phyloP scores from a whole-genome alignment of 2,797 vertebrate genomes.

The Scarus forsteni region DNA sequence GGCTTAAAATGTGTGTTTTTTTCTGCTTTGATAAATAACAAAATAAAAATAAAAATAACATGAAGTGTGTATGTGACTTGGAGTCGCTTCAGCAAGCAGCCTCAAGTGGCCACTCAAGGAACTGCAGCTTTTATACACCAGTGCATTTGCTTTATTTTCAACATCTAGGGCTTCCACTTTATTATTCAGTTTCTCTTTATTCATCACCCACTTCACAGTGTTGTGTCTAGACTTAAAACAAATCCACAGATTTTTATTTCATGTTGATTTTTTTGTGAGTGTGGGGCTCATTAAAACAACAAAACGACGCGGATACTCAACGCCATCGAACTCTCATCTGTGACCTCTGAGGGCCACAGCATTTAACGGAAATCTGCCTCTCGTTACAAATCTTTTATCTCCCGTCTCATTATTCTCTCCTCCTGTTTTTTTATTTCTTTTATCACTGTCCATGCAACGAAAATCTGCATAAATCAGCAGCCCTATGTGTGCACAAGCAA shows the following conservation, averaged over 20 bases:
- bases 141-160: too few relatives aligned
- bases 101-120: too few relatives aligned
- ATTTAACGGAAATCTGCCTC: conserved; percentile 49
- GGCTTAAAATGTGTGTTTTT: too few relatives aligned
- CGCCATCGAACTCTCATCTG: conserved; percentile 16
- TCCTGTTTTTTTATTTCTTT: conserved; percentile 54
- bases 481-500: conserved; percentile 52
- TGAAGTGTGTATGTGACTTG: too few relatives aligned
- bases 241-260: conserved; percentile 44
- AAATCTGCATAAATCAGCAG: conserved; percentile 73
- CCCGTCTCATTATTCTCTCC: conserved; percentile 67
- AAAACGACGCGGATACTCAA: conserved; percentile 35
- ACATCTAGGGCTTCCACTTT: too few relatives aligned
- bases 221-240: conserved; percentile 23
- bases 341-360: conserved; percentile 63
- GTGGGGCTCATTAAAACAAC: conserved; percentile 51
- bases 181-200: not conserved
- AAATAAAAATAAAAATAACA: too few relatives aligned
- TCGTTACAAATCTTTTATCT: conserved; percentile 70
- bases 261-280: conserved; percentile 42
- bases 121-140: too few relatives aligned
- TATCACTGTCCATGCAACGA: conserved; percentile 62
- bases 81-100: too few relatives aligned
- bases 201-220: not conserved
- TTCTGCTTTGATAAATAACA: too few relatives aligned